Percentiles rank a stretch among this genome's conserved stretches.
Evolutionary conservation across 1,140 invertebrate species (phyloP).

Genomic region (Ips typographus): DNA sequence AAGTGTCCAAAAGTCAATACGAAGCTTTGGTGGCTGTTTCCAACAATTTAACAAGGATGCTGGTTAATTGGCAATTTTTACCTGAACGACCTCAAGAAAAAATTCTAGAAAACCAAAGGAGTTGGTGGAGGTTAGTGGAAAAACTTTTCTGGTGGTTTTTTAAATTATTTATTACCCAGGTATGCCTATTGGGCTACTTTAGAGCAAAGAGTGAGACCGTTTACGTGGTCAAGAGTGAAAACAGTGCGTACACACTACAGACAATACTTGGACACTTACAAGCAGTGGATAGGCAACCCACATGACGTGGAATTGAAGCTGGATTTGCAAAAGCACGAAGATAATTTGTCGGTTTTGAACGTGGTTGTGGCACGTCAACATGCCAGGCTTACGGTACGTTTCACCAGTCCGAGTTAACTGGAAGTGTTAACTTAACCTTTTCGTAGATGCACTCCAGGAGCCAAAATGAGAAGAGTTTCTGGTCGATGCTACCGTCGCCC

Average conservation of each 20-base stretch:
- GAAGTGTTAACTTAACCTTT: slow-evolving; percentile 14
- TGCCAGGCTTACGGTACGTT: slow-evolving; percentile 69
- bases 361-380: slow-evolving; percentile 79
- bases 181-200: slow-evolving; percentile 75
- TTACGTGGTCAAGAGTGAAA: slow-evolving; percentile 71
- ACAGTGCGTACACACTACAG: slow-evolving; percentile 71
- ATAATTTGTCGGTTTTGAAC: slow-evolving; percentile 70
- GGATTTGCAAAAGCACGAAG: slow-evolving; percentile 75
- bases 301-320: slow-evolving; percentile 72
- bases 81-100: slow-evolving; percentile 54
- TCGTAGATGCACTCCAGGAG: slow-evolving; percentile 44
- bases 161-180: not conserved
- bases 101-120: slow-evolving; percentile 54
- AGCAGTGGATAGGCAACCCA: slow-evolving; percentile 68
- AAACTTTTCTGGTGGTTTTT: not conserved
- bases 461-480: slow-evolving; percentile 58
- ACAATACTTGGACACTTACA: slow-evolving; percentile 72
- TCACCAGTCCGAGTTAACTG: slow-evolving; percentile 14
- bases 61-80: slow-evolving; percentile 64
- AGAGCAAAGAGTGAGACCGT: slow-evolving; percentile 70
- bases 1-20: slow-evolving; percentile 73
- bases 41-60: slow-evolving; percentile 68
- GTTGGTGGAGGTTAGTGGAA: slow-evolving; percentile 66
- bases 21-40: slow-evolving; percentile 66
- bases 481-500: slow-evolving; percentile 66